These are phyloP conservation scores for Scaptomyza pallida DNA, from an alignment of 1,140 invertebrate species.

Conservation along the genomic window DNA sequence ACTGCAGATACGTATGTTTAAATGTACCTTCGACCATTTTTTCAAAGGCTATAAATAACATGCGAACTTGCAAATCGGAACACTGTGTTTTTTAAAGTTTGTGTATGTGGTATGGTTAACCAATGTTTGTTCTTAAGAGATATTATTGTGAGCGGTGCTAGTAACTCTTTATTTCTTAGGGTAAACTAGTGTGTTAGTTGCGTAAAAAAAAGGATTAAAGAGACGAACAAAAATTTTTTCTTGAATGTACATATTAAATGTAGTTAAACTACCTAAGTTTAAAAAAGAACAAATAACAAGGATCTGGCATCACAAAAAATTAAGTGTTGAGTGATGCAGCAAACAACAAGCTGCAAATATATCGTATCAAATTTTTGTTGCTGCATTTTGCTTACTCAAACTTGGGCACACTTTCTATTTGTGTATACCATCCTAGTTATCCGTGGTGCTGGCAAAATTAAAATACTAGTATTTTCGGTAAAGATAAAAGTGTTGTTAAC, in stretches of 20 bases:
- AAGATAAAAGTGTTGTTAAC: background rate
- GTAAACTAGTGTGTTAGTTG: too few relatives aligned
- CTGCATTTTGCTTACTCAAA: background rate
- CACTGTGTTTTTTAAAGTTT: constrained; percentile 14
- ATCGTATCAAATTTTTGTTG: background rate
- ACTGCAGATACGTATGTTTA: constrained; percentile 13
- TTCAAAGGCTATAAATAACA: constrained; percentile 28
- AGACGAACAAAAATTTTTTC: too few relatives aligned
- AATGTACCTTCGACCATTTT: background rate
- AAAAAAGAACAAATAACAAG: background rate
- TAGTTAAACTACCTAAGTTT: too few relatives aligned
- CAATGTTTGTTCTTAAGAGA: background rate
- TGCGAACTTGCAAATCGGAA: background rate
- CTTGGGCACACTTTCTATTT: constrained; percentile 32
- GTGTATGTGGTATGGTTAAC: background rate
- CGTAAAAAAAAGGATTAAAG: too few relatives aligned
- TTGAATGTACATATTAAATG: too few relatives aligned
- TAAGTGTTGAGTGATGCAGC: background rate
- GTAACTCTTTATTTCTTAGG: too few relatives aligned
- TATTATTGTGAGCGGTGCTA: background rate
- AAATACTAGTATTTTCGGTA: constrained; percentile 23
- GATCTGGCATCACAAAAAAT: background rate
- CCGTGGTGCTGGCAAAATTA: too few relatives aligned
- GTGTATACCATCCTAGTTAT: background rate
- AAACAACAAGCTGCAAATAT: background rate